These are phyloP conservation scores for Engraulis encrasicolus DNA, from an alignment of 2,113 vertebrate species.

Conservation along the genomic window DNA sequence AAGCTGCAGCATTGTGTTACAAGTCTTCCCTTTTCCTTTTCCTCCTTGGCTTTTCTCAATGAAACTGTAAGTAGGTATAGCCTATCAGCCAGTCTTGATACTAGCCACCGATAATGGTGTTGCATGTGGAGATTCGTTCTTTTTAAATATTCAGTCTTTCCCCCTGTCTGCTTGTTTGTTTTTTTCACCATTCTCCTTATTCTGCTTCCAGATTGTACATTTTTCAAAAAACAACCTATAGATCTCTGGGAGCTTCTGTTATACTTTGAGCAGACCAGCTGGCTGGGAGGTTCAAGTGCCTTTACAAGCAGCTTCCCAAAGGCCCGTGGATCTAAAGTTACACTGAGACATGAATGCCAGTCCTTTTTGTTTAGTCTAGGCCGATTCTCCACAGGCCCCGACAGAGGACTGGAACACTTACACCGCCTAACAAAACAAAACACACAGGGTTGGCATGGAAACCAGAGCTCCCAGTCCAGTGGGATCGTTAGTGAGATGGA, in stretches of 20 bases:
- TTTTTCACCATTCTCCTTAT: no score
- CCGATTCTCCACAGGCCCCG: neutral
- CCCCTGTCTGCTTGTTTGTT: no score
- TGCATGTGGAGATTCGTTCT: neutral
- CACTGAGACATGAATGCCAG: conserved; percentile 1
- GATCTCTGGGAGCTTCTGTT: neutral
- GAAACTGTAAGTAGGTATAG: neutral
- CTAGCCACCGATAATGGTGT: neutral
- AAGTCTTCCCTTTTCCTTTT: neutral
- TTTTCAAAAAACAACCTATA: no score
- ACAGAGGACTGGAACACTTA: conserved; percentile 4
- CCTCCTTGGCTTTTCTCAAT: neutral
- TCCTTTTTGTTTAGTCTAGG: conserved; percentile 45
- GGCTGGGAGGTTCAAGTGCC: neutral
- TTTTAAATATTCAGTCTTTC: no score
- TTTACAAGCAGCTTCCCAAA: neutral
- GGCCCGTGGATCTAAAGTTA: neutral
- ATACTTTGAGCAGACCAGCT: neutral
- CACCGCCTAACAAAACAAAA: conserved; percentile 6
- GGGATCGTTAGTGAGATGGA: conserved; percentile 7
- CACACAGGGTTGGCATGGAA: neutral
- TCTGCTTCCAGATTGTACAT: no score
- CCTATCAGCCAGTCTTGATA: neutral
- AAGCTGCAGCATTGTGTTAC: conserved; percentile 12
- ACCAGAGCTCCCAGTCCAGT: neutral